phyloP scores from a whole-genome alignment of 2,113 vertebrate genomes.

The Gnathonemus echidnorhynchus region DNA sequence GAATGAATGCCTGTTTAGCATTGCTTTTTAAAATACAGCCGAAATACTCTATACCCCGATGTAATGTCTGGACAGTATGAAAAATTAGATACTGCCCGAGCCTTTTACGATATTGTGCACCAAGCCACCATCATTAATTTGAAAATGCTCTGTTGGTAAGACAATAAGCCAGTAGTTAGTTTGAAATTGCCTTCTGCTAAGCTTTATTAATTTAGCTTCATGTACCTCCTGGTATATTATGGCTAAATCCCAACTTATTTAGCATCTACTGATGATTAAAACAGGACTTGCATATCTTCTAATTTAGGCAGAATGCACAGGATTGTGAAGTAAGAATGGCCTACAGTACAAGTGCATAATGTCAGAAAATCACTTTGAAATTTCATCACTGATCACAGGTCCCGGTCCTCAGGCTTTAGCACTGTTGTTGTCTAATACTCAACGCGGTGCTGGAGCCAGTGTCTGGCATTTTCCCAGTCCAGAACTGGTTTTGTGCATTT shows the following conservation, averaged over 20 bases:
- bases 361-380: neutral
- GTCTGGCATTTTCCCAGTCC: no score
- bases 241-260: neutral
- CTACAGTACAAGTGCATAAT: neutral
- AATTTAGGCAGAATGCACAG: neutral
- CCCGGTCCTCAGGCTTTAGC: neutral
- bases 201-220: neutral
- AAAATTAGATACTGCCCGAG: neutral
- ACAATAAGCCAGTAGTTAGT: neutral
- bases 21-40: neutral
- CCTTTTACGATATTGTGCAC: neutral
- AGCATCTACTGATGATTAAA: neutral
- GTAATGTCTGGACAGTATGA: neutral
- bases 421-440: neutral
- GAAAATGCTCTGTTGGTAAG: no score
- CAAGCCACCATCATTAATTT: neutral
- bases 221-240: neutral
- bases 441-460: no score
- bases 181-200: neutral
- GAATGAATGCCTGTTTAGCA: neutral
- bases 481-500: no score
- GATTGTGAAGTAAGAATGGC: neutral
- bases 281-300: neutral
- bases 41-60: neutral
- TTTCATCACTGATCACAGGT: no score